These are phyloP conservation scores for Galeopterus variegatus DNA, from an alignment of 2,113 vertebrate species.

Conservation along the genomic window DNA sequence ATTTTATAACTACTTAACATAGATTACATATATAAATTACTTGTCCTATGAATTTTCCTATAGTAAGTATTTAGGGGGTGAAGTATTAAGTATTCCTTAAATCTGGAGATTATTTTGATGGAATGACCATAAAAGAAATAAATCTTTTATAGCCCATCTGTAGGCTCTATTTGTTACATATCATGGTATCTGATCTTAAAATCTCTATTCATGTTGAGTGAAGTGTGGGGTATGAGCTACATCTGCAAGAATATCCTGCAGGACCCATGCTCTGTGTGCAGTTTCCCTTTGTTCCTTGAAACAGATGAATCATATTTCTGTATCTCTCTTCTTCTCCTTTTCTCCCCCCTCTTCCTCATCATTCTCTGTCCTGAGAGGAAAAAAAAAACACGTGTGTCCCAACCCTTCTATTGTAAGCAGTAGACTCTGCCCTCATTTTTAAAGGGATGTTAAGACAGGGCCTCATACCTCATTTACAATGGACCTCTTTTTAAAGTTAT, in stretches of 20 bases:
- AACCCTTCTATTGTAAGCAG: too few relatives aligned
- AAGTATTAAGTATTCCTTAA: not conserved
- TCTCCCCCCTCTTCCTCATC: not conserved
- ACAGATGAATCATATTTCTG: not conserved
- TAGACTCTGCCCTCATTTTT: too few relatives aligned
- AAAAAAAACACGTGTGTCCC: too few relatives aligned
- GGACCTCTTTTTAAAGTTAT: not conserved
- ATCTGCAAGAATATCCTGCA: not conserved
- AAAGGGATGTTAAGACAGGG: not conserved
- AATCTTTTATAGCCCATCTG: not conserved
- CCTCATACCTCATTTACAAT: not conserved
- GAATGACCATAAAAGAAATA: not conserved
- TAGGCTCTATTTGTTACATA: not conserved
- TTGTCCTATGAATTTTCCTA: not conserved
- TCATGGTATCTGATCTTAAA: conserved; percentile 6
- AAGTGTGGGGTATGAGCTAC: not conserved
- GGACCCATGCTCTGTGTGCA: not conserved
- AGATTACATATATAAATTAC: not conserved
- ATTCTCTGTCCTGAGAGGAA: too few relatives aligned
- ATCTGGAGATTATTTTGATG: not conserved
- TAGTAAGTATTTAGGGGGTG: not conserved
- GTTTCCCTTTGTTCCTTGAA: conserved; percentile 10
- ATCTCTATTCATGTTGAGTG: not conserved
- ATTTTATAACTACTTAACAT: not conserved
- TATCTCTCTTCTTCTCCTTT: not conserved